Evolutionary conservation across 1,140 invertebrate genomes (phyloP).

Genomic region (Drosophila chauvacae): DNA sequence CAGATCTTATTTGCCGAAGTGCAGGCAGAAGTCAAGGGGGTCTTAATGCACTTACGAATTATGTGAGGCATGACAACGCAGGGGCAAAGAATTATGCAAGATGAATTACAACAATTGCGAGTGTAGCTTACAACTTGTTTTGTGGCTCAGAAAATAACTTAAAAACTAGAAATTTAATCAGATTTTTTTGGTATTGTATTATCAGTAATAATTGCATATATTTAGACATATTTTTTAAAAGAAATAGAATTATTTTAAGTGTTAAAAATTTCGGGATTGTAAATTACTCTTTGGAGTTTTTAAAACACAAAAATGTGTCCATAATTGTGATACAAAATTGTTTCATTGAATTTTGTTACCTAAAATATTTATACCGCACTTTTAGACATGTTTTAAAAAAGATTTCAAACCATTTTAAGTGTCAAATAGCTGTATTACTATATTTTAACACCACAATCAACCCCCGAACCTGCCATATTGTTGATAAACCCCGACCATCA

Average conservation of each 20-base stretch:
- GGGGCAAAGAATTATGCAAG: conserved; percentile 15
- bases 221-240: background rate
- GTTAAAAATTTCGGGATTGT: background rate
- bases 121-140: too few relatives aligned
- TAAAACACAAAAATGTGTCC: too few relatives aligned
- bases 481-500: conserved; percentile 16
- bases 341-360: background rate
- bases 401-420: background rate
- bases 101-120: background rate
- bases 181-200: background rate
- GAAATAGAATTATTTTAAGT: background rate
- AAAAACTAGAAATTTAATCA: background rate
- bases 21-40: conserved; percentile 54
- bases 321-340: too few relatives aligned
- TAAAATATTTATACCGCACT: background rate
- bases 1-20: conserved; percentile 62
- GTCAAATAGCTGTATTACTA: background rate
- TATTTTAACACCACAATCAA: background rate
- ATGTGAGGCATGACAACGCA: conserved; percentile 54
- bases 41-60: conserved; percentile 67
- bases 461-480: background rate
- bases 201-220: background rate
- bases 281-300: too few relatives aligned
- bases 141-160: background rate
- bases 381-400: background rate